Conservation (phyloP, 2,113 vertebrate genomes). For the Galbula dea region DNA sequence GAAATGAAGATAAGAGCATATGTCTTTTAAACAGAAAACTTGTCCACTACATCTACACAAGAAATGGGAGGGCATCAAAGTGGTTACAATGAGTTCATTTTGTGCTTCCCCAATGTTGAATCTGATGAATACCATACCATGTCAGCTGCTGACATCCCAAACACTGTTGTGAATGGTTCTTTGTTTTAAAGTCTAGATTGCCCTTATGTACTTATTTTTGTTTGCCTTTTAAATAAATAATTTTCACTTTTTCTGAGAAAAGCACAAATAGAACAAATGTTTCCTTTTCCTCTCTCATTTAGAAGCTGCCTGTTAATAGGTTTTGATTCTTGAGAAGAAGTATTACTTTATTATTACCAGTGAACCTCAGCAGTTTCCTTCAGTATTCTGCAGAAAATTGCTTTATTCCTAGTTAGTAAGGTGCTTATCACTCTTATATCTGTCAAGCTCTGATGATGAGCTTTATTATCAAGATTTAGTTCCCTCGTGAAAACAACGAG, state of each 20-base stretch:
- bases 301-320: not conserved
- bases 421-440: not conserved
- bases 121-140: not conserved
- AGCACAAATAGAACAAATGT: not conserved
- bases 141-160: not conserved
- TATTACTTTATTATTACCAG: not conserved
- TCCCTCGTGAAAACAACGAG: not conserved
- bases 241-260: not conserved
- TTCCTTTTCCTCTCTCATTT: not conserved
- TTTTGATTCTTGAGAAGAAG: not conserved
- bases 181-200: not conserved
- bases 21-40: not conserved
- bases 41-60: not conserved
- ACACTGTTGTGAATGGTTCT: not conserved
- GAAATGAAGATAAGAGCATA: not conserved
- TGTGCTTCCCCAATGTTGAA: not conserved
- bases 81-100: not conserved
- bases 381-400: not conserved
- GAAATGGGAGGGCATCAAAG: not conserved
- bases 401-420: not conserved
- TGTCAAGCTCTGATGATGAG: not conserved
- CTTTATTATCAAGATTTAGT: not conserved
- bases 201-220: not conserved
- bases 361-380: not conserved
- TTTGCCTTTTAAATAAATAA: not conserved